These are phyloP conservation scores for Acleris laterana DNA, from an alignment of 2,888 invertebrate genomes.

Conservation along the genomic window DNA sequence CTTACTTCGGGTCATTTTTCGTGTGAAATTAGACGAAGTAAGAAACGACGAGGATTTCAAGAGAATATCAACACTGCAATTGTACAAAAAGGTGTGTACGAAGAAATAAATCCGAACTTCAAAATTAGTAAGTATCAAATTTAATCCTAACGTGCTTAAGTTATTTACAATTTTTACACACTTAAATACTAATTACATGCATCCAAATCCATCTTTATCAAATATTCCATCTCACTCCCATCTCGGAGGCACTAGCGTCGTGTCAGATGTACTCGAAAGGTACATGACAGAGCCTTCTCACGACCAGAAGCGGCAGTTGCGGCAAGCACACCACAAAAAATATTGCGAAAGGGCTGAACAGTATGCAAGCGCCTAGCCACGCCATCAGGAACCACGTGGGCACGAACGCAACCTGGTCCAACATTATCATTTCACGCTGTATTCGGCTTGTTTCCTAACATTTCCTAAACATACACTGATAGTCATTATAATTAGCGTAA, in stretches of 20 bases:
- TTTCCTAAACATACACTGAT: slow-evolving; percentile 57
- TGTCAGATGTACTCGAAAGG: slow-evolving; percentile 86
- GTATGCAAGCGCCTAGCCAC: slow-evolving; percentile 86
- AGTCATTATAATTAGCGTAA: slow-evolving; percentile 48
- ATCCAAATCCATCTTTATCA: slow-evolving; percentile 21
- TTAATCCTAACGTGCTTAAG: slow-evolving; percentile 39
- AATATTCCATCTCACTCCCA: slow-evolving; percentile 12
- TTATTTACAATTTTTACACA: slow-evolving; percentile 36
- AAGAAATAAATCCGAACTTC: neutral
- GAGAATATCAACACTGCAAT: too few relatives aligned
- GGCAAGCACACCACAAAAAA: slow-evolving; percentile 88
- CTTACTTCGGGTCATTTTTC: too few relatives aligned
- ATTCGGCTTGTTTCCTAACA: slow-evolving; percentile 50
- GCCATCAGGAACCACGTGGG: slow-evolving; percentile 85
- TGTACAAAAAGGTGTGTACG: too few relatives aligned
- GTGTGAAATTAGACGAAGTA: too few relatives aligned
- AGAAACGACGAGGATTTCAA: too few relatives aligned
- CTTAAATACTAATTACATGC: slow-evolving; percentile 18
- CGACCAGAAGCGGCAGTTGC: slow-evolving; percentile 87
- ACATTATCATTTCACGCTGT: slow-evolving; percentile 59
- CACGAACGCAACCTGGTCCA: slow-evolving; percentile 72
- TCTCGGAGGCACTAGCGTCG: slow-evolving; percentile 35
- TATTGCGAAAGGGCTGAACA: slow-evolving; percentile 87
- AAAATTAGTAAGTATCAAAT: slow-evolving; percentile 26
- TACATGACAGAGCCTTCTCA: slow-evolving; percentile 87